Conservation (phyloP, 2,888 invertebrate species). For the Bimastos eiseni region DNA sequence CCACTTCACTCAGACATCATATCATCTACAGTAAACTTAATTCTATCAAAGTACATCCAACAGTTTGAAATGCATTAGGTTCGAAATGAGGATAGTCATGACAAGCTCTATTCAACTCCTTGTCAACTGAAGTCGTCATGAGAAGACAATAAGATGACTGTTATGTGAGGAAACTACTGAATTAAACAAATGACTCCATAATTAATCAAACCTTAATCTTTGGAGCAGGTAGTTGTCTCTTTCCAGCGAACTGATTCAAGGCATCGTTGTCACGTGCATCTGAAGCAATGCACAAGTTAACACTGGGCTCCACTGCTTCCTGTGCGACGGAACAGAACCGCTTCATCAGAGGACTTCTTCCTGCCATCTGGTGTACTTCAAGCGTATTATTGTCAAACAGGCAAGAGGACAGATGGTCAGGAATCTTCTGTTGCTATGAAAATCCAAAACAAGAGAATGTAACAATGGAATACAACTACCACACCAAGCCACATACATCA, state of each 20-base stretch:
- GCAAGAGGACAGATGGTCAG: background rate
- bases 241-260: background rate
- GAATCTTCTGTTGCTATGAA: background rate
- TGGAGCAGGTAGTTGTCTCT: slow-evolving; percentile 1
- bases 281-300: background rate
- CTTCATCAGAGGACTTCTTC: background rate
- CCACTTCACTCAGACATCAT: too few species aligned
- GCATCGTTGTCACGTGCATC: background rate
- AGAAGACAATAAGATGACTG: too few species aligned
- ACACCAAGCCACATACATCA: background rate
- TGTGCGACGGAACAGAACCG: background rate
- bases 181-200: background rate
- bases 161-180: background rate
- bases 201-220: slow-evolving; percentile 5
- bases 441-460: background rate
- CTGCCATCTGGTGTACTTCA: background rate
- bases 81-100: too few species aligned
- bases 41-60: too few species aligned
- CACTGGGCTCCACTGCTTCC: background rate
- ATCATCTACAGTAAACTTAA: too few species aligned
- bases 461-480: background rate
- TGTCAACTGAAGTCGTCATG: too few species aligned
- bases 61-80: too few species aligned
- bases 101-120: too few species aligned
- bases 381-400: background rate